These are phyloP conservation scores for Thalassarche chlororhynchos DNA, from an alignment of 2,113 vertebrate species.

Conservation along the genomic window DNA sequence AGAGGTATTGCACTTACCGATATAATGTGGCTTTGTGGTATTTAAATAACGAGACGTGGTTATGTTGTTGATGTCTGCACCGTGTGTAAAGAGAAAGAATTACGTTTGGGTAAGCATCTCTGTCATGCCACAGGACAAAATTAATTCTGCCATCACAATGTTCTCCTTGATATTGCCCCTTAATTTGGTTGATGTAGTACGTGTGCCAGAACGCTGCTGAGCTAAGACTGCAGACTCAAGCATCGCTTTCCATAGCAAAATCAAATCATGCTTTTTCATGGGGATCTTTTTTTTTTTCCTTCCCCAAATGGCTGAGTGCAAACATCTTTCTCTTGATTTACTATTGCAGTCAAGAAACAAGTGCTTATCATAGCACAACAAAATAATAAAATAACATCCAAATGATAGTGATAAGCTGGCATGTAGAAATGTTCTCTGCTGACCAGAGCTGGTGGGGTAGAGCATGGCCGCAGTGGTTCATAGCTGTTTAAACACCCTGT, in stretches of 20 bases:
- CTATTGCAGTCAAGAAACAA: background rate
- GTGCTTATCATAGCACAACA: background rate
- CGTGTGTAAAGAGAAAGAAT: background rate
- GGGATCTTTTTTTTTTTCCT: background rate
- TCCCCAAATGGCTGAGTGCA: background rate
- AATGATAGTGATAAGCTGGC: background rate
- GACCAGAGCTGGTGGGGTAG: background rate
- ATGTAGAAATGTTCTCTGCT: background rate
- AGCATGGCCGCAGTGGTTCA: background rate
- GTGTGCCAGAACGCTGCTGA: background rate
- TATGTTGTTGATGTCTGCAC: background rate
- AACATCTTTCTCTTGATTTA: background rate
- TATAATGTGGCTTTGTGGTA: background rate
- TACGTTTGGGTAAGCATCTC: background rate
- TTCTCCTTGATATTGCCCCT: background rate
- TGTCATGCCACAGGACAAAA: background rate
- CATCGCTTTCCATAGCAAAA: background rate
- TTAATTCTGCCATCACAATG: background rate
- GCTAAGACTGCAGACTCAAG: background rate
- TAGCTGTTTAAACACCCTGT: background rate
- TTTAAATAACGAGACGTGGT: background rate
- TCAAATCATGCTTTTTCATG: background rate
- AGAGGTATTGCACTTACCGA: background rate
- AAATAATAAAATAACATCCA: background rate
- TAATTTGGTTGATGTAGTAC: background rate